Evolutionary conservation across 2,113 vertebrate genomes (phyloP).

Genomic region (Megaptera novaeangliae): DNA sequence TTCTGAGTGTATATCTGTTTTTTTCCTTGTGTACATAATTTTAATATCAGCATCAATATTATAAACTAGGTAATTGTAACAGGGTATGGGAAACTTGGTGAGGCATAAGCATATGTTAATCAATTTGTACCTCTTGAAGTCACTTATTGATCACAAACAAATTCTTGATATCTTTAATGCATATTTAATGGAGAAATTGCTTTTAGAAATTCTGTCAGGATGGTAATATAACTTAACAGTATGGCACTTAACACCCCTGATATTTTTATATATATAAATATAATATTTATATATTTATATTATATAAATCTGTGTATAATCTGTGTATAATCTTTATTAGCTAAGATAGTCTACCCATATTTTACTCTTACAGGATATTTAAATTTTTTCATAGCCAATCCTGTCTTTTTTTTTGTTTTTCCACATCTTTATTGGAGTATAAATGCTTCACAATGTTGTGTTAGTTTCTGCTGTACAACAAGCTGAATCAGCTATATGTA

Average conservation of each 20-base stretch:
- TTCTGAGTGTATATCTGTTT: neutral
- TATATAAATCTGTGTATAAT: neutral
- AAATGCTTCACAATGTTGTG: no score
- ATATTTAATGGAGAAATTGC: neutral
- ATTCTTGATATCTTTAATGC: constrained; percentile 14
- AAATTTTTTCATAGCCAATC: neutral
- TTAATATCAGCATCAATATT: neutral
- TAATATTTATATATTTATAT: neutral
- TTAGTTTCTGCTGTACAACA: no score
- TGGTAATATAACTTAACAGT: neutral
- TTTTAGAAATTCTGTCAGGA: neutral
- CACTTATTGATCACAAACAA: constrained; percentile 26
- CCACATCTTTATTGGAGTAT: no score
- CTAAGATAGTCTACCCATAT: neutral
- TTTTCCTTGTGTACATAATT: neutral
- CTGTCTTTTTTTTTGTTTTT: neutral
- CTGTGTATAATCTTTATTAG: constrained; percentile 9
- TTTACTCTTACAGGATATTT: neutral
- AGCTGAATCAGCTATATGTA: no score
- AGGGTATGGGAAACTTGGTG: neutral
- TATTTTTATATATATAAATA: neutral
- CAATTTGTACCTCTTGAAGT: neutral
- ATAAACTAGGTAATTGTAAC: neutral
- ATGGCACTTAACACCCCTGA: neutral
- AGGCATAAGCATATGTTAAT: neutral